phyloP scores from a whole-genome alignment of 2,888 invertebrate genomes.

The Heliconius charithonia region DNA sequence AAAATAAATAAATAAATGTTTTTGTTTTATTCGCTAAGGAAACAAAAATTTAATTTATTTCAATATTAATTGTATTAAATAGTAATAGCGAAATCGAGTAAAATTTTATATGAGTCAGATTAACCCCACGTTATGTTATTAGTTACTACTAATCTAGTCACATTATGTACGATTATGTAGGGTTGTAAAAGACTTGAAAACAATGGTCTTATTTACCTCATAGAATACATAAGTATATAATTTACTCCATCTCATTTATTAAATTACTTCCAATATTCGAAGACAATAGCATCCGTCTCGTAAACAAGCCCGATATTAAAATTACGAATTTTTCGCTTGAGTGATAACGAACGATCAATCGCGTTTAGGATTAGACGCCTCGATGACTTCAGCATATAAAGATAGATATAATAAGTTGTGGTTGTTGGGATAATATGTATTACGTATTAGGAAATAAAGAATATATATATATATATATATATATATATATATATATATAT shows the following conservation, averaged over 20 bases:
- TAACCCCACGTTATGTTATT: too few relatives aligned
- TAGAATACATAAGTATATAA: not conserved
- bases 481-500: too few relatives aligned
- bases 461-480: too few relatives aligned
- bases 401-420: conserved; percentile 28
- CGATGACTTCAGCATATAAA: conserved; percentile 40
- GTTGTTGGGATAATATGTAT: conserved; percentile 6
- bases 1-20: too few relatives aligned
- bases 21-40: too few relatives aligned
- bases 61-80: too few relatives aligned
- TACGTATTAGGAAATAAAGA: not conserved
- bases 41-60: too few relatives aligned
- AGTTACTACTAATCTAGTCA: too few relatives aligned
- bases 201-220: not conserved
- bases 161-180: too few relatives aligned
- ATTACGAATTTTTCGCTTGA: conserved; percentile 56
- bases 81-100: too few relatives aligned
- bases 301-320: conserved; percentile 48
- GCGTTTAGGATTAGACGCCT: conserved; percentile 55
- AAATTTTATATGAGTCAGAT: too few relatives aligned
- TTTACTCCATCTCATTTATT: not conserved
- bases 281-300: conserved; percentile 52
- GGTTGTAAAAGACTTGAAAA: too few relatives aligned
- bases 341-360: conserved; percentile 52
- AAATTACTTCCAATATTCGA: conserved; percentile 45